Percentiles rank a stretch among this genome's conserved stretches.
phyloP scores from a whole-genome alignment of 35 echinoderm and acorn worm species.

The Acanthaster planci region DNA sequence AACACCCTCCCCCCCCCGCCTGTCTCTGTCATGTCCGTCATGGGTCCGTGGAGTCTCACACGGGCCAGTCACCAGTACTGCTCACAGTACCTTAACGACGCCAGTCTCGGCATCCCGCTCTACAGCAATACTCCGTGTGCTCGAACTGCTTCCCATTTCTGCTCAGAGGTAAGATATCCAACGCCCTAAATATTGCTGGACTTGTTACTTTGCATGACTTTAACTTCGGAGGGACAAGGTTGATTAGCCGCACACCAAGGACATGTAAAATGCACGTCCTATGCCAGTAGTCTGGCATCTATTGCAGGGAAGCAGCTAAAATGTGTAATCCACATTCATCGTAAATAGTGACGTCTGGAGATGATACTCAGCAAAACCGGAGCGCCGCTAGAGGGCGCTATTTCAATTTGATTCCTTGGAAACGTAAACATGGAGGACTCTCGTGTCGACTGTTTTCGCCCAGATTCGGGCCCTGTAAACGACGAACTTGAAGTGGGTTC shows the following conservation, averaged over 20 bases:
- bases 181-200: background rate
- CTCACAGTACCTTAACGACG: slow-evolving; percentile 29
- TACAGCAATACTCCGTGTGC: slow-evolving; percentile 27
- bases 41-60: background rate
- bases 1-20: background rate
- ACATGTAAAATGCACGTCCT: background rate
- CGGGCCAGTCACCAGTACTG: background rate
- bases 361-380: background rate
- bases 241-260: too few species aligned
- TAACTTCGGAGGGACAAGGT: too few species aligned
- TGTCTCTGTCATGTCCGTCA: background rate
- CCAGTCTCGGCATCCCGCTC: slow-evolving; percentile 34
- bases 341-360: background rate
- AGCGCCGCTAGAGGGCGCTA: too few species aligned
- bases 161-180: background rate
- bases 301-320: background rate
- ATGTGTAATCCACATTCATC: background rate
- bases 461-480: background rate
- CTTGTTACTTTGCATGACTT: background rate
- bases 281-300: background rate
- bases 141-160: slow-evolving; percentile 26
- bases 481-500: background rate
- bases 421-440: slow-evolving; percentile 27
- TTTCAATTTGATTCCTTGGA: background rate
- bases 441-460: too few species aligned